Base-by-base conservation (phyloP, 2,797 vertebrate genomes). In the Psittacula derbiana region DNA sequence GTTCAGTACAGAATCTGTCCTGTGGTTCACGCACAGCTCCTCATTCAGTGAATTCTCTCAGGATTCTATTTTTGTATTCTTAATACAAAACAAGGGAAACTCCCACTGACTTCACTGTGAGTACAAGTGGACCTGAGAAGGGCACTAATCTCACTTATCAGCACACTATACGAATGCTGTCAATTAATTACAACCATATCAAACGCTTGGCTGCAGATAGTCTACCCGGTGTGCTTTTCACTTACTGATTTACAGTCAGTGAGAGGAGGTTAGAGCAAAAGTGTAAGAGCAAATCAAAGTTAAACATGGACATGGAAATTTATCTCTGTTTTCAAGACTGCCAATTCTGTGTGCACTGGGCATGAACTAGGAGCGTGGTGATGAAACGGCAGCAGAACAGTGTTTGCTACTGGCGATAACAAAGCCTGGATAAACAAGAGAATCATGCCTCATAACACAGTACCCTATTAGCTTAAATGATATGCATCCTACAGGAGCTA, bases 221-320 rank as follows among this genome's bases (percentile, higher is more conserved):
- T 2, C 72, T 38, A 58, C 47, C 44, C 6, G 60, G 30, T 90
- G 81, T 94, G 73, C 85, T 86, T 88, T 88, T 57, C 84, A 60
- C 70, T 78, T 21, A 78, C 90, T 95, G 90, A 96, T 95, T 95
- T 93, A 96, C 91, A 85, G 92, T 21, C 79, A 30, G 72, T 67
- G 83, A 33, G 91, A 90, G 83, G 67, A 66, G 88, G 52, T 81
- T 80, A 72, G 17, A 90, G 83, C 3, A 66, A 50, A 67, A 88
- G 79, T 57, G 67, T 60, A 94, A 74, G 85, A 88, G 86, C 82
- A 96, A 96, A 95, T 96, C 80, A 90, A 80, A 96, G 87, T 92
- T 86, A 72, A 89, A 87, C 78, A 44, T 2, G 75, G 89, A 75
- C 73, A 75, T 55, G 62, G 90, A 71, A 74, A 86, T 92, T 94